Conservation (phyloP, 2,888 invertebrate genomes). For the Andricus curvator region DNA sequence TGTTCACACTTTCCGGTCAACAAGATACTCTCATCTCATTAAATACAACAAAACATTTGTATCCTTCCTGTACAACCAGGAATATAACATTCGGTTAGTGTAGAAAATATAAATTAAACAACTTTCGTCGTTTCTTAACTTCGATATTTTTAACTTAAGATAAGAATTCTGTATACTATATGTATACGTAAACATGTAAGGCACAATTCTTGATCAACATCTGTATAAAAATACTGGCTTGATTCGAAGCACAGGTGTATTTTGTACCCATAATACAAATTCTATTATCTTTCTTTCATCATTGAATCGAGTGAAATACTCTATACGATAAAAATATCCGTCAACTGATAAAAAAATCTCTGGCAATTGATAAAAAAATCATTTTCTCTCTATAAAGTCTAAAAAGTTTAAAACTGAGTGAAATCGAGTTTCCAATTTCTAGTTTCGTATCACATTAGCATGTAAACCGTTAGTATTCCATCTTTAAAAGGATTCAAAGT, state of each 20-base stretch:
- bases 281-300: neutral
- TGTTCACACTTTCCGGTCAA: constrained; percentile 14
- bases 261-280: constrained; percentile 5
- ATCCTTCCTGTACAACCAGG: constrained; percentile 70
- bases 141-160: neutral
- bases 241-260: neutral
- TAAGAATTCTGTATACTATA: neutral
- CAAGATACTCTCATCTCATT: constrained; percentile 47
- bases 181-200: constrained; percentile 14
- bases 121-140: constrained; percentile 20
- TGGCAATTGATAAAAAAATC: neutral
- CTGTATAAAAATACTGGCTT: constrained; percentile 10
- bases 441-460: constrained; percentile 22
- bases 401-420: neutral
- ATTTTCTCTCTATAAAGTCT: neutral
- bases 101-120: constrained; percentile 44
- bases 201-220: constrained; percentile 21
- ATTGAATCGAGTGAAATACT: neutral
- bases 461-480: neutral
- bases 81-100: constrained; percentile 58
- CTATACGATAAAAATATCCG: neutral
- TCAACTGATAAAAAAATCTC: neutral
- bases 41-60: constrained; percentile 69
- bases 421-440: constrained; percentile 26
- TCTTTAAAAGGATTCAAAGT: constrained; percentile 7